phyloP scores from a whole-genome alignment of 2,797 vertebrate species.

The Catharus ustulatus region DNA sequence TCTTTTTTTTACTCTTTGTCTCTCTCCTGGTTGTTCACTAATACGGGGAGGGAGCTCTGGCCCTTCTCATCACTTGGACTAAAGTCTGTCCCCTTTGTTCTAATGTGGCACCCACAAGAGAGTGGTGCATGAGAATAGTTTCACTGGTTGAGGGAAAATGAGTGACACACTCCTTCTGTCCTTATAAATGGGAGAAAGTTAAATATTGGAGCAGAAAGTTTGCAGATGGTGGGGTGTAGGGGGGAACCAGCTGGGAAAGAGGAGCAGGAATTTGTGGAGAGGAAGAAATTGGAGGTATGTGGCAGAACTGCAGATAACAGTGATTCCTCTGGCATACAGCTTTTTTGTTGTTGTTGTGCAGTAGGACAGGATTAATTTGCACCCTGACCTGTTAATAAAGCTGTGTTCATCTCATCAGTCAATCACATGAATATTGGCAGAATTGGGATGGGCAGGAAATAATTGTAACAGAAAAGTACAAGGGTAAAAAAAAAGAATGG shows the following conservation, averaged over 20 bases:
- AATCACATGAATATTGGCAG: not conserved
- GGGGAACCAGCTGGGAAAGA: not conserved
- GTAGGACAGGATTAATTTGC: not conserved
- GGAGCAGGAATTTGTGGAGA: not conserved
- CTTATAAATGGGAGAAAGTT: not conserved
- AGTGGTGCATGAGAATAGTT: not conserved
- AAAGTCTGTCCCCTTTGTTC: not conserved
- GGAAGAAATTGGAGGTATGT: not conserved
- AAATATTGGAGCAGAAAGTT: not conserved
- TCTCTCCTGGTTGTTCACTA: not conserved
- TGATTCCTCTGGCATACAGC: not conserved
- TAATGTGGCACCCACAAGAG: not conserved
- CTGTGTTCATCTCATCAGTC: not conserved
- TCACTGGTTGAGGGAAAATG: not conserved
- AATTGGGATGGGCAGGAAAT: not conserved
- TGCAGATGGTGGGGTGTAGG: not conserved
- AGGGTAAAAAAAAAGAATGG: not conserved
- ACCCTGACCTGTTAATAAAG: not conserved
- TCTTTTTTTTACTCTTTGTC: not conserved
- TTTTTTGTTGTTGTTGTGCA: not conserved
- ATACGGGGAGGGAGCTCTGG: not conserved
- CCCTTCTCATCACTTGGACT: not conserved
- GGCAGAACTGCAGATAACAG: not conserved
- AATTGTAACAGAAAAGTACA: not conserved
- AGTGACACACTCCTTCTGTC: not conserved